phyloP scores from a whole-genome alignment of 2,113 vertebrate species.

The Hoplias malabaricus region DNA sequence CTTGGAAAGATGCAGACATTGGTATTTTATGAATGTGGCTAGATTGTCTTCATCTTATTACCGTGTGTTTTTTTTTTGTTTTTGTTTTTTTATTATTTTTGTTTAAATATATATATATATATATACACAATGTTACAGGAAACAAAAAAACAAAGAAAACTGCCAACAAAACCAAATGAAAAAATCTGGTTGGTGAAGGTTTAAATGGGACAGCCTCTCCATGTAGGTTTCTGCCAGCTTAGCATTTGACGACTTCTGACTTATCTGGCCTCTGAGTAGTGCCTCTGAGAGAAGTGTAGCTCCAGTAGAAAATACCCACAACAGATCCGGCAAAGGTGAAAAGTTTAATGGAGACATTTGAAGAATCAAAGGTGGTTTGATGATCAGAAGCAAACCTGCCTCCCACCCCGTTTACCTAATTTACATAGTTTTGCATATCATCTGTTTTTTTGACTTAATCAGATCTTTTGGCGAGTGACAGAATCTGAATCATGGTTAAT shows the following conservation, averaged over 20 bases:
- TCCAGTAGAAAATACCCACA: constrained; percentile 4
- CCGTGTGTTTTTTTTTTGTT: constrained; percentile 47
- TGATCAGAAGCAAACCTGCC: constrained; percentile 16
- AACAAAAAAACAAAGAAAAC: constrained; percentile 32
- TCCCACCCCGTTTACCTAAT: background rate
- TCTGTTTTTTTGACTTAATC: constrained; percentile 22
- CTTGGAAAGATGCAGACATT: constrained; percentile 52
- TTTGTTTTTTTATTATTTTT: too few relatives aligned
- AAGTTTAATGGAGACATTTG: constrained; percentile 9
- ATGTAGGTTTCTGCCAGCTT: constrained; percentile 15
- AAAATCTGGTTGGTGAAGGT: constrained; percentile 25
- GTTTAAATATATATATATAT: too few relatives aligned
- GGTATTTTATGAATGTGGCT: constrained; percentile 62
- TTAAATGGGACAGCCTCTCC: background rate
- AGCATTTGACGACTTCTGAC: background rate
- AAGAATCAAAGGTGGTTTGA: constrained; percentile 8
- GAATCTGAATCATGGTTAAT: background rate
- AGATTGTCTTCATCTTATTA: constrained; percentile 75
- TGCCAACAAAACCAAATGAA: constrained; percentile 3
- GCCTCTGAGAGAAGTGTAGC: constrained; percentile 1
- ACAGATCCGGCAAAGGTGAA: constrained; percentile 13
- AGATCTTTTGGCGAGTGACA: constrained; percentile 18
- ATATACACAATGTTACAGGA: constrained; percentile 68
- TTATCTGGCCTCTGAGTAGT: background rate
- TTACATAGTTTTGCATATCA: constrained; percentile 43